phyloP scores from a whole-genome alignment of 2,113 vertebrate species.

The Phrynocephalus versicolor region DNA sequence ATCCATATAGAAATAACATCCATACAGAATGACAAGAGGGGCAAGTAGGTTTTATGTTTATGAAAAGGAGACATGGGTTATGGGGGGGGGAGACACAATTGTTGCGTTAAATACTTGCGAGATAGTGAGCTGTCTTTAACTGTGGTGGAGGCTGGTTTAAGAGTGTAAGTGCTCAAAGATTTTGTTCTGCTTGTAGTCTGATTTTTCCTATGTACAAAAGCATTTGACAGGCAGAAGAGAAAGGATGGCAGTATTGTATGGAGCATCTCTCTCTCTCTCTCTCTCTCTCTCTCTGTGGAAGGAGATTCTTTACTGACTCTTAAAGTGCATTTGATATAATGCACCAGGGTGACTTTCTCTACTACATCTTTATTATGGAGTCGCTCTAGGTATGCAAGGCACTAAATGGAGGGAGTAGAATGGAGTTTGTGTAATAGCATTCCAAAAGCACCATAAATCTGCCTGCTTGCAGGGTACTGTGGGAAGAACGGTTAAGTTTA shows the following conservation, averaged over 20 bases:
- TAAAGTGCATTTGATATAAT: neutral
- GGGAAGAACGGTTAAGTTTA: neutral
- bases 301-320: constrained; percentile 19
- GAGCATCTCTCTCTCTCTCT: neutral
- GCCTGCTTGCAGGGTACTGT: neutral
- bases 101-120: neutral
- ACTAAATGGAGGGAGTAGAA: neutral
- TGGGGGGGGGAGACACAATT: no score
- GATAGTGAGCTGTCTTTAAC: neutral
- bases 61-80: no score
- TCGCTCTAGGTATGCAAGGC: neutral
- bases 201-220: constrained; percentile 3
- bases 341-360: constrained; percentile 4
- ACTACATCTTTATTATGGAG: neutral
- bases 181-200: neutral
- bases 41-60: neutral
- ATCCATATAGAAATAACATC: no score
- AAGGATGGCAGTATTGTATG: constrained; percentile 20
- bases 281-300: constrained; percentile 11
- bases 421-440: neutral
- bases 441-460: constrained; percentile 10
- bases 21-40: no score
- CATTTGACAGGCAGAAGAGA: neutral
- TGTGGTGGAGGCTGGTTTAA: constrained; percentile 12
- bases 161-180: neutral